A percentile compares a stretch with the other conserved stretches of the same genome.
Conservation (phyloP, 2,797 vertebrate species). For the Aythya fuligula region DNA sequence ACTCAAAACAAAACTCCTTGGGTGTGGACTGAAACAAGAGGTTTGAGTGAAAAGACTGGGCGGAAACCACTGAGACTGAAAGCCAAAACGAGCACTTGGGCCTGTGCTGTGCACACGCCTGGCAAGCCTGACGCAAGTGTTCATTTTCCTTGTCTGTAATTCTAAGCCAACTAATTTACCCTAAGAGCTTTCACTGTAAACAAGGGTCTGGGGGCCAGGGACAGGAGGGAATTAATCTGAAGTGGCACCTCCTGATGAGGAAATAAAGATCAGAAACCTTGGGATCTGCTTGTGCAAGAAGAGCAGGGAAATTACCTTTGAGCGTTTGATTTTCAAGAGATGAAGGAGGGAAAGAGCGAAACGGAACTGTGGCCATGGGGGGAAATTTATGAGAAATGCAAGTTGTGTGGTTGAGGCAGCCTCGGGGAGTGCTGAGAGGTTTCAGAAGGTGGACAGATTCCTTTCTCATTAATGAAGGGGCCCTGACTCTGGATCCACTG, state of each 20-base stretch:
- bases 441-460: constrained; percentile 52
- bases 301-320: background rate
- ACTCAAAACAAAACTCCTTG: constrained; percentile 31
- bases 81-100: background rate
- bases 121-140: background rate
- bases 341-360: background rate
- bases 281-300: background rate
- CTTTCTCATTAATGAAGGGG: constrained; percentile 65
- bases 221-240: background rate
- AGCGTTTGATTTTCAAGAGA: background rate
- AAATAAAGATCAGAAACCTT: background rate
- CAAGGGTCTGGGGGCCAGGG: background rate
- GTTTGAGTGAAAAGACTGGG: background rate
- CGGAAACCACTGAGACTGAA: constrained; percentile 11
- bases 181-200: background rate
- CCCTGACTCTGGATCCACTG: constrained; percentile 39
- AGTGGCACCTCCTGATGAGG: background rate
- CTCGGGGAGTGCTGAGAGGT: background rate
- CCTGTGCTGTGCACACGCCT: background rate
- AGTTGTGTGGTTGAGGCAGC: constrained; percentile 10
- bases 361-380: background rate
- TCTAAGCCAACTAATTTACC: background rate
- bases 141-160: background rate
- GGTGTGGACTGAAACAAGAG: constrained; percentile 5
- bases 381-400: background rate